A percentile compares a stretch with the other conserved stretches of the same genome.
phyloP scores from a whole-genome alignment of 1,140 invertebrate genomes.

The Solen grandis region DNA sequence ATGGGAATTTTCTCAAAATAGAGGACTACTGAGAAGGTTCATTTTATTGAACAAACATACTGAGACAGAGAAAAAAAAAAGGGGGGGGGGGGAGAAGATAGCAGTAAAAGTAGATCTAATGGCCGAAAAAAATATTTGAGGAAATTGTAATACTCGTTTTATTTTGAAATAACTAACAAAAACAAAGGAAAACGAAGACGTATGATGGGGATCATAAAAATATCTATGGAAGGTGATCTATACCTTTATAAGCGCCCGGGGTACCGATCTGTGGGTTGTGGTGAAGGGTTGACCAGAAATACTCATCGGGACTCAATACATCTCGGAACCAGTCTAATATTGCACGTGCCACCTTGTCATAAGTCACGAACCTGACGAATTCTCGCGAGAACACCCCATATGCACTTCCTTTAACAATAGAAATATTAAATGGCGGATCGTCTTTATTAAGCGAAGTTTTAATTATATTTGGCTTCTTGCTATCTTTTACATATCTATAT shows the following conservation, averaged over 20 bases:
- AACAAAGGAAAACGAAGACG: no score
- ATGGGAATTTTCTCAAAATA: no score
- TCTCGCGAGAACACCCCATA: conserved; percentile 71
- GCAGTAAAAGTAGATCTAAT: no score
- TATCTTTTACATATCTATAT: background rate
- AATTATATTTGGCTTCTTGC: conserved; percentile 20
- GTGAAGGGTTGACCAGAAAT: conserved; percentile 72
- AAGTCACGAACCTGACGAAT: conserved; percentile 69
- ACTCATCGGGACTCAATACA: conserved; percentile 73
- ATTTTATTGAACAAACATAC: no score
- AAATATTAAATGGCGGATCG: conserved; percentile 64
- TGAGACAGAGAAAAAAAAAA: no score
- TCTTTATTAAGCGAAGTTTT: conserved; percentile 58
- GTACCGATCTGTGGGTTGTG: conserved; percentile 64
- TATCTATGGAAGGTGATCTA: no score
- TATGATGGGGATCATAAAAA: no score
- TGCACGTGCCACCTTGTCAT: conserved; percentile 58
- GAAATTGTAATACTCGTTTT: no score
- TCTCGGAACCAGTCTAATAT: conserved; percentile 67
- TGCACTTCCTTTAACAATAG: conserved; percentile 72
- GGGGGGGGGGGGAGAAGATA: no score
- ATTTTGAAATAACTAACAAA: no score
- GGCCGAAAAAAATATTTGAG: no score
- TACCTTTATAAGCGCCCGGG: conserved; percentile 66
- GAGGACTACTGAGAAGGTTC: no score